Percentiles rank a stretch among this genome's conserved stretches.
Conservation (phyloP, 2,888 invertebrate genomes). For the Rhingia campestris region DNA sequence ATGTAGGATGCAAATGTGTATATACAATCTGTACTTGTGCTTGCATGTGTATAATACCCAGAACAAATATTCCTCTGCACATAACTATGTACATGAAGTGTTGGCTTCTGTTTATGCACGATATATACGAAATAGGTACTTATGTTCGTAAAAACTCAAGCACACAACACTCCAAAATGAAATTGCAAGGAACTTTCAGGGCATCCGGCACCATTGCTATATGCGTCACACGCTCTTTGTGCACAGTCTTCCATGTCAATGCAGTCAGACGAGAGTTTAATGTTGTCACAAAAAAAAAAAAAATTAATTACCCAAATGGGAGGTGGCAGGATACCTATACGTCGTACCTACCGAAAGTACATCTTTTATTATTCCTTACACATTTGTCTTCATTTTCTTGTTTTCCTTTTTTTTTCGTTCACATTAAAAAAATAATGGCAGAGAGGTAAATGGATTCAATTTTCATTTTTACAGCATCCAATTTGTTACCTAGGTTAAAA, state of each 20-base stretch:
- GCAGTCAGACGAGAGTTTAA: conserved; percentile 38
- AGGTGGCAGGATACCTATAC: conserved; percentile 2
- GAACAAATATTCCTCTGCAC: too few relatives aligned
- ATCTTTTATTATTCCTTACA: conserved; percentile 40
- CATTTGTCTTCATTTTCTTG: conserved; percentile 31
- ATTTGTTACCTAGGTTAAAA: conserved; percentile 47
- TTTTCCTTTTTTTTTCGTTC: not conserved
- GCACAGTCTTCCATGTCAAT: conserved; percentile 42
- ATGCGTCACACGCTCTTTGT: not conserved
- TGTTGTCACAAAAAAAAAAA: conserved; percentile 35
- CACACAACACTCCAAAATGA: conserved; percentile 32
- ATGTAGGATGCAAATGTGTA: conserved; percentile 6
- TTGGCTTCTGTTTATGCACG: conserved; percentile 52
- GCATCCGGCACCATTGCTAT: conserved; percentile 8
- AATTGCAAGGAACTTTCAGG: conserved; percentile 41
- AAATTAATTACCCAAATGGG: conserved; percentile 51
- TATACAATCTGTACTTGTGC: conserved; percentile 15
- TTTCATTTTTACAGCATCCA: conserved; percentile 49
- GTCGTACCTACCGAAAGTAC: conserved; percentile 6
- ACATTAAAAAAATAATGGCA: not conserved
- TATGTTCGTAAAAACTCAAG: conserved; percentile 41
- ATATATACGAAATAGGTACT: not conserved
- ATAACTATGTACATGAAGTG: conserved; percentile 12
- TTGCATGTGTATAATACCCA: not conserved
- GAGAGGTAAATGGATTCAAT: conserved; percentile 52